phyloP scores from a whole-genome alignment of 2,113 vertebrate species.

The Microtus ochrogaster region DNA sequence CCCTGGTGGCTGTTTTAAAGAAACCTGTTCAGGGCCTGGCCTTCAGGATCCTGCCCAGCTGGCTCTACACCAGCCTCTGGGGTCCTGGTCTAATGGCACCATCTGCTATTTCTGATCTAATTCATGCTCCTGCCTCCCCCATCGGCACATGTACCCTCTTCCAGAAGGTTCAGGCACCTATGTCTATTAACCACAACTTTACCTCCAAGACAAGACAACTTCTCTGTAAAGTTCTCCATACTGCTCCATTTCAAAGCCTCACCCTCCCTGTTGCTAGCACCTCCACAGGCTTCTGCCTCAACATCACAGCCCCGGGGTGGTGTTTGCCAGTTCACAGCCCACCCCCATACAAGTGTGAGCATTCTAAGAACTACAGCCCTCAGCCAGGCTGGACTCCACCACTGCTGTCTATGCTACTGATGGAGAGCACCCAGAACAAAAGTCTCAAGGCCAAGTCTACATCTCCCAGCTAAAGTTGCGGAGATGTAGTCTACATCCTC shows the following conservation, averaged over 20 bases:
- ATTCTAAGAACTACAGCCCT: neutral
- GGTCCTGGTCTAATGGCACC: neutral
- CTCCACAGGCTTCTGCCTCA: neutral
- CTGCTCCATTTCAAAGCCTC: neutral
- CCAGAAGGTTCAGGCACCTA: neutral
- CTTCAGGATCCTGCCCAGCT: neutral
- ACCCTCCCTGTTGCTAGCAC: neutral
- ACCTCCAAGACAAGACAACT: neutral
- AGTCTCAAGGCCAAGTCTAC: neutral
- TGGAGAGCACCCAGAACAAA: neutral
- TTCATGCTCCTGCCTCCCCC: neutral
- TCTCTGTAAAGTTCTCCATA: neutral
- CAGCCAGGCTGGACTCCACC: neutral
- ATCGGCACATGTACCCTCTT: neutral
- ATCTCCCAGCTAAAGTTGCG: neutral
- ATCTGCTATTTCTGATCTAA: neutral
- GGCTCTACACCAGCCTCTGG: neutral
- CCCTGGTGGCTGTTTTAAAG: neutral
- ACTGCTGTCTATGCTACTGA: neutral
- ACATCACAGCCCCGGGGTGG: neutral
- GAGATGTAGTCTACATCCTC: neutral
- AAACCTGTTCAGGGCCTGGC: neutral
- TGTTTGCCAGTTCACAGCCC: neutral
- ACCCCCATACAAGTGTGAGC: neutral
- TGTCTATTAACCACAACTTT: conserved; percentile 17